Evolutionary conservation across 2,113 vertebrate genomes (phyloP).

Genomic region (Haemorhous mexicanus): DNA sequence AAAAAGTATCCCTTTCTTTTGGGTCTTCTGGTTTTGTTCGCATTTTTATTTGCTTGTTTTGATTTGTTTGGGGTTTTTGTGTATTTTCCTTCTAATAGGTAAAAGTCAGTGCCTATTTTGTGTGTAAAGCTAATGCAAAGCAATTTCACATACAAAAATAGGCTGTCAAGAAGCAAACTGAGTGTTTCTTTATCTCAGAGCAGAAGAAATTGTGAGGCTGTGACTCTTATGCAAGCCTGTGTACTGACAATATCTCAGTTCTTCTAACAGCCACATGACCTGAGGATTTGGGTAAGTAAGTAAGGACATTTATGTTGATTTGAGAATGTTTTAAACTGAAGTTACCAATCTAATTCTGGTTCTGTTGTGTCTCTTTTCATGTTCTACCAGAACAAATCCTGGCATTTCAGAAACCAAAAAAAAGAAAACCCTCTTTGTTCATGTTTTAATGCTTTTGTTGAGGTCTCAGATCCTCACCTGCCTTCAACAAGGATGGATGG

Average conservation of each 20-base stretch:
- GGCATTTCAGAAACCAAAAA: background rate
- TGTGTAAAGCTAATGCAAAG: background rate
- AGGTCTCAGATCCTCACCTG: background rate
- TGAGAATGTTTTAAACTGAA: background rate
- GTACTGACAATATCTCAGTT: background rate
- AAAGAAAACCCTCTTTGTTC: background rate
- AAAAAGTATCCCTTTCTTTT: background rate
- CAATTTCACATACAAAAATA: background rate
- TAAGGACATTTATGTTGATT: background rate
- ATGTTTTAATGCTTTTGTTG: background rate
- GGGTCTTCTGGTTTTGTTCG: background rate
- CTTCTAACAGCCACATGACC: background rate
- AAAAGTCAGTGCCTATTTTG: background rate
- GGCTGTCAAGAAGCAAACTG: background rate
- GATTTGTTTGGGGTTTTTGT: background rate
- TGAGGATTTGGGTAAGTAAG: background rate
- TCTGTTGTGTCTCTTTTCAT: background rate
- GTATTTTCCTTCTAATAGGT: background rate
- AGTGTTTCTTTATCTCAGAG: background rate
- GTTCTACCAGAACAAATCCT: background rate
- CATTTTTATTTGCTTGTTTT: background rate
- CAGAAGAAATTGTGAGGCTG: background rate
- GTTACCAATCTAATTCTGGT: background rate
- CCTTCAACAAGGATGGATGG: background rate
- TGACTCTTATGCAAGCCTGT: background rate